These are phyloP conservation scores for Anhinga rufa DNA, from an alignment of 2,113 vertebrate genomes.

Conservation along the genomic window DNA sequence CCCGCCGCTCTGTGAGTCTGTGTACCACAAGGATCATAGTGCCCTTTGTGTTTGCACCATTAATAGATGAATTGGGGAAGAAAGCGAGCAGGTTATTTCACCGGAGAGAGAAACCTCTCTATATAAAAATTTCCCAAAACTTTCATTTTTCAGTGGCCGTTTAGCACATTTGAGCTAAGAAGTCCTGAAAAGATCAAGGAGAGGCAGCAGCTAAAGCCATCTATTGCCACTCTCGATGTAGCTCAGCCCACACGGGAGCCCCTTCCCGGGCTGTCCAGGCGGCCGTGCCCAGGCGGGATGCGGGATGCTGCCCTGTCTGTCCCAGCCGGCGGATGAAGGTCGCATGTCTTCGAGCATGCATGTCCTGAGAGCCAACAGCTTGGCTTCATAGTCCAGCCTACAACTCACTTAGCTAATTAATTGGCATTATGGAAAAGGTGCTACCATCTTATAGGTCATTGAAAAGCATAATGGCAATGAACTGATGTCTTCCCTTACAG, in stretches of 20 bases:
- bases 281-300: background rate
- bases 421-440: background rate
- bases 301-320: background rate
- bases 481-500: background rate
- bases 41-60: background rate
- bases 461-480: background rate
- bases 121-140: rapidly evolving
- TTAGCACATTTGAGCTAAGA: background rate
- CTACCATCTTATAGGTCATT: background rate
- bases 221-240: rapidly evolving
- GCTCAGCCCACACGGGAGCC: background rate
- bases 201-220: background rate
- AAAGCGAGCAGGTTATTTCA: too few relatives aligned
- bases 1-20: too few relatives aligned
- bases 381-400: background rate
- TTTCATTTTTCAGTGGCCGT: background rate
- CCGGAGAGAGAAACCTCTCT: background rate
- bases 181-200: background rate
- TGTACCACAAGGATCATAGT: rapidly evolving
- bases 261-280: background rate
- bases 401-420: background rate
- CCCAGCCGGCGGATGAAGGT: background rate
- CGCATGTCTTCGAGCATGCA: rapidly evolving
- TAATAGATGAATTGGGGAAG: rapidly evolving
- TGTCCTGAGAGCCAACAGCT: too few relatives aligned